phyloP scores from a whole-genome alignment of 2,888 invertebrate genomes.

The Agriopis aurantiaria region DNA sequence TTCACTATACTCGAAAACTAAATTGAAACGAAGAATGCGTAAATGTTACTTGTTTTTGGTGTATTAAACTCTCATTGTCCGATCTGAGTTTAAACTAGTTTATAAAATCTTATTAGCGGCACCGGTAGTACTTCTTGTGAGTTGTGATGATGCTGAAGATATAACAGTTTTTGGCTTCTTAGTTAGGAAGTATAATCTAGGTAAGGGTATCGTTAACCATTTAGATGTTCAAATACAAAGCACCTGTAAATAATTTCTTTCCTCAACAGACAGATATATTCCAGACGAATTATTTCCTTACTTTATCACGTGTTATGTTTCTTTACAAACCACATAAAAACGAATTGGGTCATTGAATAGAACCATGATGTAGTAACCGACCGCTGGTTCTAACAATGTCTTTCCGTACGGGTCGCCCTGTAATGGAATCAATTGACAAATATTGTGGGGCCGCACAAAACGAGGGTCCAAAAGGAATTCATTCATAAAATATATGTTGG shows the following conservation, averaged over 20 bases:
- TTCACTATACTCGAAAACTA: too few relatives aligned
- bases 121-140: too few relatives aligned
- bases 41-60: too few relatives aligned
- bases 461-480: slow-evolving; percentile 42
- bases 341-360: slow-evolving; percentile 47
- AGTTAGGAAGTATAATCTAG: too few relatives aligned
- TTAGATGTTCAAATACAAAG: background rate
- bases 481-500: slow-evolving; percentile 47
- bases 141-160: too few relatives aligned
- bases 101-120: too few relatives aligned
- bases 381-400: slow-evolving; percentile 55
- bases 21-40: too few relatives aligned
- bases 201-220: too few relatives aligned
- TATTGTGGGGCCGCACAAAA: slow-evolving; percentile 50
- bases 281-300: slow-evolving; percentile 5
- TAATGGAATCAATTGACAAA: slow-evolving; percentile 57
- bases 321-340: slow-evolving; percentile 35
- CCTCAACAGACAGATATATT: background rate
- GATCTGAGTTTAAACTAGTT: too few relatives aligned
- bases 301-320: slow-evolving; percentile 18
- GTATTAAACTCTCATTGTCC: too few relatives aligned
- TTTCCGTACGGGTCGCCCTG: slow-evolving; percentile 52
- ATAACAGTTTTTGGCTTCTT: too few relatives aligned
- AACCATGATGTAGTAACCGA: slow-evolving; percentile 48
- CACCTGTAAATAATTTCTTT: background rate